Conservation (phyloP, 2,888 invertebrate genomes). For the Drymonia ruficornis region DNA sequence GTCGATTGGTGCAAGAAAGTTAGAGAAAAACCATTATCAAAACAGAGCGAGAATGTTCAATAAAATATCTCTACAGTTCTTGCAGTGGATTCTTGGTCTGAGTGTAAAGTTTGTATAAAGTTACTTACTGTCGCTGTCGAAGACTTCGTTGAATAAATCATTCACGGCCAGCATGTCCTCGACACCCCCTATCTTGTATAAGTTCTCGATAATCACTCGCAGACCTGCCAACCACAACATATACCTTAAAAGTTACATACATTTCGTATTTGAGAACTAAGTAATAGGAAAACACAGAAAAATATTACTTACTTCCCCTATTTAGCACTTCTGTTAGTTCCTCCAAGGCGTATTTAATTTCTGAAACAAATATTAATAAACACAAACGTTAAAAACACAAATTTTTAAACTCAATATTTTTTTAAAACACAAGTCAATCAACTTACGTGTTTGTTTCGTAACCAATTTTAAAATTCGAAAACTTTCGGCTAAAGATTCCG, state of each 20-base stretch:
- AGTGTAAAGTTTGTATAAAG: background rate
- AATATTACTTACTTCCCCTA: constrained; percentile 55
- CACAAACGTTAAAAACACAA: no score
- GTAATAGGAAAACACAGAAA: no score
- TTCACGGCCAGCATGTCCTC: constrained; percentile 42
- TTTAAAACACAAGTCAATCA: background rate
- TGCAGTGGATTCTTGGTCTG: no score
- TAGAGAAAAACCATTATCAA: no score
- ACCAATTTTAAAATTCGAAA: constrained; percentile 44
- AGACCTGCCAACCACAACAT: constrained; percentile 37
- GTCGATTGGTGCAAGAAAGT: no score
- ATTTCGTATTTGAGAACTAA: no score
- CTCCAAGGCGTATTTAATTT: constrained; percentile 63
- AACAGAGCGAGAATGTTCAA: no score
- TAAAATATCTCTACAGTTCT: background rate
- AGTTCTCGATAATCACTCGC: constrained; percentile 43
- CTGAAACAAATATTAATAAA: constrained; percentile 52
- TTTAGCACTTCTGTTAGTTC: constrained; percentile 53
- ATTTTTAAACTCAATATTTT: no score
- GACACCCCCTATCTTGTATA: constrained; percentile 49
- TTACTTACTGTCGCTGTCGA: constrained; percentile 53
- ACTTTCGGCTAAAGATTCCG: constrained; percentile 41
- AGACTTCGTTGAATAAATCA: constrained; percentile 41
- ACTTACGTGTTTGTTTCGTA: constrained; percentile 58
- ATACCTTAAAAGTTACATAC: background rate